Evolutionary conservation across 2,797 vertebrate species (phyloP), one percentile per base, ranked within the genome.

Genomic region (Acipenser ruthenus): DNA sequence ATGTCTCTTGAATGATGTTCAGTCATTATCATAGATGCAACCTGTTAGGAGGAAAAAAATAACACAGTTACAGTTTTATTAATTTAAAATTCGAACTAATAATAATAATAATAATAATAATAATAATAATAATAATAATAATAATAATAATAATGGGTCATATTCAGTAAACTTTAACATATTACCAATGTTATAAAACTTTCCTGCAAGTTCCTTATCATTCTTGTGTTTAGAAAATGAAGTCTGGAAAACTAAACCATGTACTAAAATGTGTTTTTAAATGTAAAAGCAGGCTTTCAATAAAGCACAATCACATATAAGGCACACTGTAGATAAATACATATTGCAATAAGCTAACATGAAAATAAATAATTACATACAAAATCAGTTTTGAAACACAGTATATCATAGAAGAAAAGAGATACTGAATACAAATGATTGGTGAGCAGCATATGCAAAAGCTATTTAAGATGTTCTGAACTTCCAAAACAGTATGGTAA

Each of bases 11-110:
- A 1, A 8, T 50, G 48, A 58, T 67, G 72, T 62, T 88, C 84
- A 92, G 68, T 94, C 90, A 0, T 94, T 98, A 79, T 95, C 95
- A 64, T 95, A 98, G 85, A 96, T 91, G 73, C 85, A 93, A 63
- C 89, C 94, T 96, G 87, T 63, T 76, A 71, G 72, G 63, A 13
- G 66, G 81, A 89, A 74, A 65, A 68, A 72, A 74, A 77, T 59
- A 66, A 50, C 53, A 10, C 73, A 65, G 77, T 23, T 64, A 50
- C 23, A 67, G 1, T 62, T 10, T 68, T 49, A 51, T 50, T 65
- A 60, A 37, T 37, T 37, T 37, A 37, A 37, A 37, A 37, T 37
- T 37, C 4, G 1, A 64, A 63, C 23, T 7, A n/a, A 10, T 12
- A 12, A 12, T 12, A 58, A 58, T 58, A 12, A 58, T 12, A 12